Base-by-base conservation (phyloP, 2,888 invertebrate genomes). In the Fragum fragum region DNA sequence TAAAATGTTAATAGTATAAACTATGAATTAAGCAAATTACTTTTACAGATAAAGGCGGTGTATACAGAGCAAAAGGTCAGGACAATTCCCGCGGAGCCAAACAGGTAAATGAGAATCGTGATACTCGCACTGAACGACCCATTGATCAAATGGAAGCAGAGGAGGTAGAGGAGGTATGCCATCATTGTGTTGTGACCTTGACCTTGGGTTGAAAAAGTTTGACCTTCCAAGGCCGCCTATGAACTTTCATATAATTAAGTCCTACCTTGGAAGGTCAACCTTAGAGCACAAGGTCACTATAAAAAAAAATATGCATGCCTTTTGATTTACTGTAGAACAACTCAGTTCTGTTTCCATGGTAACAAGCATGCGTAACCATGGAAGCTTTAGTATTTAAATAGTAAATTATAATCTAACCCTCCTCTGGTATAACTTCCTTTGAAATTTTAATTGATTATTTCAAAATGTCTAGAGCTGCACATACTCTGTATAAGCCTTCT, bases 61-160 rank as follows among this genome's bases (percentile, higher is more conserved):
- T 77, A 1, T 85, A 59, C 68, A 71, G 76, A 57, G 79, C 85
- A 16, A 80, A 78, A 73, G 69, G 61, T 21, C 69, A 75, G 66
- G 77, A 80, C 42, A 79, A 85, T 63, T 36, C 73, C 0, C 53
- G 47, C 11, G 82, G 82, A 26, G 82, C 85, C 1, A 61, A 69
- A 59, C 82, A 85, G 85, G 85, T 85, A 82, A 85, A 85, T 66
- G 85, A 85, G 11, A 69, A 80, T 52, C 53, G 42, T 26, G 85
- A 85, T 28, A 85, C 85, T 21, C 79, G 76, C 18, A 78, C 73
- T 66, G 85, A 85, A 61, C 74, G 73, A 61, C 85, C 85, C 26
- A 85, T 85, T 47, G 85, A 85, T 85, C 80, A 85, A 82, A 85
- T 78, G 85, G 80, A 85, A 66, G 85, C 85, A n/a, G 82, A 80